A percentile compares a stretch with the other conserved stretches of the same genome.
phyloP scores from a whole-genome alignment of 2,113 vertebrate species.

The Chlorodrepanis virens region DNA sequence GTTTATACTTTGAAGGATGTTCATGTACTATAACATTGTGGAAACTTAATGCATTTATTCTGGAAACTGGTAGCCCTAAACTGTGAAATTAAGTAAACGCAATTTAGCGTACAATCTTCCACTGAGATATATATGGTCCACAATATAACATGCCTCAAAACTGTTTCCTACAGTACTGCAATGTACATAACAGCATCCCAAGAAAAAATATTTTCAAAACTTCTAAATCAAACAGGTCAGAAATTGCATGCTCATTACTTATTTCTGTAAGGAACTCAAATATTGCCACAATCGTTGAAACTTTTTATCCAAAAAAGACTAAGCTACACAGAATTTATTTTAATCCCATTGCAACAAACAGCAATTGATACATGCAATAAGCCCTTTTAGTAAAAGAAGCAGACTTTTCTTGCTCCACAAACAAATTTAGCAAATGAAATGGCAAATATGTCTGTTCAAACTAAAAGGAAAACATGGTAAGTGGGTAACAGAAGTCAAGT shows the following conservation, averaged over 20 bases:
- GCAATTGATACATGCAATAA: neutral
- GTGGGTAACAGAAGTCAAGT: neutral
- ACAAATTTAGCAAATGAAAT: neutral
- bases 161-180: neutral
- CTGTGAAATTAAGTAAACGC: neutral
- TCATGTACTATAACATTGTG: neutral
- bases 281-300: neutral
- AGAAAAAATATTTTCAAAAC: neutral
- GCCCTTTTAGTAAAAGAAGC: neutral
- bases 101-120: neutral
- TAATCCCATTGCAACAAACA: neutral
- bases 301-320: neutral
- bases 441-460: neutral
- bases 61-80: neutral
- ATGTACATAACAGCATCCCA: neutral
- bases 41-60: neutral
- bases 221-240: neutral
- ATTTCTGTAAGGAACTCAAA: neutral
- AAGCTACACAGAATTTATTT: neutral
- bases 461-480: neutral
- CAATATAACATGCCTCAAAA: neutral
- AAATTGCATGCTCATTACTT: neutral
- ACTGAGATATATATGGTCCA: neutral
- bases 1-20: neutral
- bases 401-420: neutral